A percentile compares a stretch with the other conserved stretches of the same genome.
Conservation (phyloP, 1,140 invertebrate genomes). For the Leptestheria dahalacensis region DNA sequence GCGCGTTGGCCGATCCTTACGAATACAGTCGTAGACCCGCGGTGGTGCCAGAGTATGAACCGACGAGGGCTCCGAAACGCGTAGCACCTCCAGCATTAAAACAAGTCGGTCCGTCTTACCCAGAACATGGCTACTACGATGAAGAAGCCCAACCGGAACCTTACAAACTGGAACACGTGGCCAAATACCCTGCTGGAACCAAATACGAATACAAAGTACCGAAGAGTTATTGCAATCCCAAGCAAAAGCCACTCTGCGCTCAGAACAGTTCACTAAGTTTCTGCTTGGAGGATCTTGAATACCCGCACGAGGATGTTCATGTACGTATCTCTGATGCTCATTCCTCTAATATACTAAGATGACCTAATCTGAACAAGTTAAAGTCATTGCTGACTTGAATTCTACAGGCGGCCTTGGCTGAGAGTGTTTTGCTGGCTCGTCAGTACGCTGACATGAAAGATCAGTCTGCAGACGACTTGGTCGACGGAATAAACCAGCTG, state of each 20-base stretch:
- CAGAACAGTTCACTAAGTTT: constrained; percentile 17
- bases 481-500: constrained; percentile 16
- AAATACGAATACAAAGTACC: not conserved
- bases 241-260: constrained; percentile 18
- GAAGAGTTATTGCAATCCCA: constrained; percentile 14
- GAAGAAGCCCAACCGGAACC: not conserved
- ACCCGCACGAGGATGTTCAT: constrained; percentile 20
- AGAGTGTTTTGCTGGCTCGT: constrained; percentile 18
- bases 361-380: too few relatives aligned
- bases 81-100: not conserved
- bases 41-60: not conserved
- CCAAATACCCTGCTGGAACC: not conserved
- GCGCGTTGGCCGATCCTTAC: not conserved
- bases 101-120: not conserved
- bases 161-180: not conserved
- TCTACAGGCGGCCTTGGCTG: constrained; percentile 15
- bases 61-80: not conserved
- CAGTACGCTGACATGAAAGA: constrained; percentile 21
- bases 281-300: constrained; percentile 21
- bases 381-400: too few relatives aligned
- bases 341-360: too few relatives aligned
- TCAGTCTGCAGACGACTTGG: constrained; percentile 22
- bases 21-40: not conserved
- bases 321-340: not conserved
- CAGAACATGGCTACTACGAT: not conserved